phyloP scores from a whole-genome alignment of 2,888 invertebrate genomes.

The Scotopteryx bipunctaria region DNA sequence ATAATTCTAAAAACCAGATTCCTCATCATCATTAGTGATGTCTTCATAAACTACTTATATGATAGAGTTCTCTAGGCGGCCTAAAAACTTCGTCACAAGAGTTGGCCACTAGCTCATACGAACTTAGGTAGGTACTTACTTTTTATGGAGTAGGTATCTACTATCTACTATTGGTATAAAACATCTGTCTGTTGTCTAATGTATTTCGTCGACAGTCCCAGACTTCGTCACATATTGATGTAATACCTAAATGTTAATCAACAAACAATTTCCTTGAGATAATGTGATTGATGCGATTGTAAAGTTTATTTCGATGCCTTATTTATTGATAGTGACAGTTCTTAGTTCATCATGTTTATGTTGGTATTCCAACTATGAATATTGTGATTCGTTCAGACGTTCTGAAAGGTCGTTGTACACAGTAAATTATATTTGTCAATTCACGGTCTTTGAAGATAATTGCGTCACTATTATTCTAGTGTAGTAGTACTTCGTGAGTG shows the following conservation, averaged over 20 bases:
- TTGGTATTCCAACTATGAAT: conserved; percentile 6
- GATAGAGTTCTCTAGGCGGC: too few relatives aligned
- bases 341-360: conserved; percentile 11
- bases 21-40: too few relatives aligned
- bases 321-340: conserved; percentile 17
- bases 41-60: too few relatives aligned
- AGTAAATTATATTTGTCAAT: conserved; percentile 44
- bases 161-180: too few relatives aligned
- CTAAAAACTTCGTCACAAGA: too few relatives aligned
- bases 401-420: conserved; percentile 46
- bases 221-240: conserved; percentile 4
- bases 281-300: conserved; percentile 16
- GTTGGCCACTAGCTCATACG: too few relatives aligned
- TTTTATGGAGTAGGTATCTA: too few relatives aligned
- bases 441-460: conserved; percentile 44
- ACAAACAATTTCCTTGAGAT: conserved; percentile 1
- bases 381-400: conserved; percentile 9
- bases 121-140: too few relatives aligned
- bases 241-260: conserved; percentile 1
- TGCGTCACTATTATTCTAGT: conserved; percentile 45
- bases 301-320: conserved; percentile 12
- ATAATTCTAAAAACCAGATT: too few relatives aligned
- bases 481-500: too few relatives aligned
- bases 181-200: too few relatives aligned
- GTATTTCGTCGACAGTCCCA: too few relatives aligned